Evolutionary conservation across 1,140 invertebrate genomes (phyloP).

Genomic region (Aplysia californica): DNA sequence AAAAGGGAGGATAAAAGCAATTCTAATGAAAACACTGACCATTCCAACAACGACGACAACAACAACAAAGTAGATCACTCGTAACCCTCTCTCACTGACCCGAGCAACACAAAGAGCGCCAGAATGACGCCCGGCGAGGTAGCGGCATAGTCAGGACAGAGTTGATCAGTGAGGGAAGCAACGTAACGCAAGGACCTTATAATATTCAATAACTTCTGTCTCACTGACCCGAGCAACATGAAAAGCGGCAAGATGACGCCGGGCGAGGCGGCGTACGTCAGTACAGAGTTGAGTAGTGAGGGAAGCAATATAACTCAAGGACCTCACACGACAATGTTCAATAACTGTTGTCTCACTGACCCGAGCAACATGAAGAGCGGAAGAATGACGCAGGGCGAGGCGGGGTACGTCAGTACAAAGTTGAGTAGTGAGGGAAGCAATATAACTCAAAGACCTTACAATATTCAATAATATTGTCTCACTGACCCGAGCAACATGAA

Average conservation of each 20-base stretch:
- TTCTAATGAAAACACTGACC: no score
- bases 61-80: no score
- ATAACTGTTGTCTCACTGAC: conserved; percentile 55
- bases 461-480: not conserved
- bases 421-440: conserved; percentile 73
- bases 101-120: conserved; percentile 88
- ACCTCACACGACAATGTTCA: not conserved
- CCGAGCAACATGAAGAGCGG: conserved; percentile 91
- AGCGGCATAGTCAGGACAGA: conserved; percentile 81
- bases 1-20: no score
- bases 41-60: no score
- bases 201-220: not conserved
- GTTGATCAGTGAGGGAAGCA: conserved; percentile 72
- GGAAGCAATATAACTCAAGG: conserved; percentile 73
- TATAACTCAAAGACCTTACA: not conserved
- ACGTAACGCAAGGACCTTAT: not conserved
- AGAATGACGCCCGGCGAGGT: conserved; percentile 96
- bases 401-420: conserved; percentile 81
- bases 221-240: conserved; percentile 82
- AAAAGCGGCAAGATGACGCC: conserved; percentile 94
- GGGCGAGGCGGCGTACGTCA: conserved; percentile 90
- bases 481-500: conserved; percentile 82
- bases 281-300: conserved; percentile 67
- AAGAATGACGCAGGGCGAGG: conserved; percentile 94
- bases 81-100: no score